Evolutionary conservation across 2,888 invertebrate genomes (phyloP).

Genomic region (Pilophorus perplexus): DNA sequence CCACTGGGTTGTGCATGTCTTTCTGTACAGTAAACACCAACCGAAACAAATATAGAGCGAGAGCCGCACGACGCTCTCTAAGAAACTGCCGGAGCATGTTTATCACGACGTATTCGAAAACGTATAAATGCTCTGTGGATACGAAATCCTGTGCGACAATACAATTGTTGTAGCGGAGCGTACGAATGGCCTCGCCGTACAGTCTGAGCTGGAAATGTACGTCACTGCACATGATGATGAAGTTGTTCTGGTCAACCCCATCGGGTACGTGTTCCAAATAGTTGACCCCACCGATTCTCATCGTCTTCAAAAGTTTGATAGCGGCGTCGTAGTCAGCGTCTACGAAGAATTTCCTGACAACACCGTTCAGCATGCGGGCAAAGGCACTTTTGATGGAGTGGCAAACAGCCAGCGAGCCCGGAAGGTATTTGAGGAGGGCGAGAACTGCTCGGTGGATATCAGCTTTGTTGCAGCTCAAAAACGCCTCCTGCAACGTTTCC

Average conservation of each 20-base stretch:
- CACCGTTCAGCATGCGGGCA: too few relatives aligned
- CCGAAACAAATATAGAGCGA: neutral
- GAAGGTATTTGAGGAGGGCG: neutral
- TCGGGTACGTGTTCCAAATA: neutral
- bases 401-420: too few relatives aligned
- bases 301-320: constrained; percentile 1
- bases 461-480: neutral
- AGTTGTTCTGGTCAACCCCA: neutral
- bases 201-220: neutral
- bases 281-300: neutral
- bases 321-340: neutral
- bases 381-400: too few relatives aligned
- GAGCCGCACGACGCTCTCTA: neutral
- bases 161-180: neutral
- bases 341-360: neutral
- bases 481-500: neutral
- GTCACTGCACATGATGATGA: constrained; percentile 8
- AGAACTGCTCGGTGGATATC: neutral
- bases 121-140: neutral
- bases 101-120: constrained; percentile 1
- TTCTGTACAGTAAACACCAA: neutral
- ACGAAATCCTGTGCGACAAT: neutral
- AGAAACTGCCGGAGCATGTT: constrained; percentile 1
- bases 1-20: constrained; percentile 1
- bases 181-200: neutral